Base-by-base conservation (phyloP, 2,797 vertebrate species). In the Coccyzus lansbergi region DNA sequence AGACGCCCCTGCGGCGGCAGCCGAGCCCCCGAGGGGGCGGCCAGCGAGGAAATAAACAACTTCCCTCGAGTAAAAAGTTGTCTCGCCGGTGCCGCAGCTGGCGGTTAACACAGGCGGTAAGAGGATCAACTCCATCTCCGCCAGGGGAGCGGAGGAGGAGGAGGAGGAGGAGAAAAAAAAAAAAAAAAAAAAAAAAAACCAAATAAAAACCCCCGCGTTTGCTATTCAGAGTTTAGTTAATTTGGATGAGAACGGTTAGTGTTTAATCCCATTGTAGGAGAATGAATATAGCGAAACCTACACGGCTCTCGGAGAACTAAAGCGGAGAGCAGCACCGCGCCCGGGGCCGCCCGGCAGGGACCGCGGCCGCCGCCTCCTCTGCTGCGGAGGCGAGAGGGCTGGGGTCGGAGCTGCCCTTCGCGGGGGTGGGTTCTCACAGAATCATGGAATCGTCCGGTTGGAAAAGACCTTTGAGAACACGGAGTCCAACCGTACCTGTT, bases 21-120 rank as follows among this genome's bases (percentile, higher is more conserved):
- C 42, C 42, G 13, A 13, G 42, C 42, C 17, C 42, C 42, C 42
- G 42, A 16, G 42, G 42, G 17, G 42, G 42, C 42, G 42, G 88
- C 69, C 89, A 83, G 64, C 10, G 71, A 24, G 63, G 55, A 94
- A 95, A 97, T 97, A 96, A 97, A 97, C 96, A 96, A 92, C 89
- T 76, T 78, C 11, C 38, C 94, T 67, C 13, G 74, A 68, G 76
- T 89, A 81, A 76, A 94, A 87, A n/a, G 83, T 88, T 49, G 12
- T 25, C 86, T 93, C 20, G 95, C 92, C 40, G 96, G 93, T 97
- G 96, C 91, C 84, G 97, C 97, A 98, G 98, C 98, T 98, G 98
- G 95, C 75, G 77, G 97, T 98, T 98, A 98, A 98, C 97, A 97
- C 97, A 95, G 72, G 83, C 97, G 63, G 96, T 98, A 98, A 98